Evolutionary conservation across 2,113 vertebrate genomes (phyloP).

Genomic region (Mus spicilegus): DNA sequence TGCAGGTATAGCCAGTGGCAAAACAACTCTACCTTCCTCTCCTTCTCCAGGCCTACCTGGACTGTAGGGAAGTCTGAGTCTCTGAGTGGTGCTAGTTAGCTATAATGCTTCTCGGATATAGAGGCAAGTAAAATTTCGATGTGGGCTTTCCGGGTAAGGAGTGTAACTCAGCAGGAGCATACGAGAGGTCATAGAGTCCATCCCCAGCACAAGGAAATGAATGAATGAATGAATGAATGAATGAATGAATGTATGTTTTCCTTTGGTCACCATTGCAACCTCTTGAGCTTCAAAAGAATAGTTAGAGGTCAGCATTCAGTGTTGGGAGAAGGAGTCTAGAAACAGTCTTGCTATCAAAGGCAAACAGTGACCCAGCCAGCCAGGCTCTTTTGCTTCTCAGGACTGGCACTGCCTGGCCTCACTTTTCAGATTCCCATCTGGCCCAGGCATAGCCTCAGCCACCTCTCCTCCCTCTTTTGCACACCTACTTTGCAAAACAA

Average conservation of each 20-base stretch:
- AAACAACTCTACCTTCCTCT: not conserved
- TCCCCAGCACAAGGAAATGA: not conserved
- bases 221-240: too few relatives aligned
- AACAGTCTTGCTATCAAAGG: accelerated
- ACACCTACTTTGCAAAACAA: not conserved
- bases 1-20: not conserved
- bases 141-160: not conserved
- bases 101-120: not conserved
- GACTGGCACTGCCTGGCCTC: not conserved
- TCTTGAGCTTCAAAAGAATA: not conserved
- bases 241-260: too few relatives aligned
- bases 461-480: not conserved
- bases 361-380: not conserved
- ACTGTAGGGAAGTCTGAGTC: not conserved
- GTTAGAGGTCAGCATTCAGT: not conserved
- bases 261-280: not conserved
- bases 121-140: not conserved
- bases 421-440: not conserved
- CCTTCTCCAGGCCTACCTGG: not conserved
- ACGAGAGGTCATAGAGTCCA: too few relatives aligned
- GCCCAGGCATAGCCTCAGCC: not conserved
- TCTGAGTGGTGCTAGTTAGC: not conserved
- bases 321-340: not conserved
- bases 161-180: not conserved
- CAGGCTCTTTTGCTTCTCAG: not conserved